Evolutionary conservation across 2,888 invertebrate genomes (phyloP), one percentile per base, ranked within the genome.

Genomic region (Philopedon plagiatum): DNA sequence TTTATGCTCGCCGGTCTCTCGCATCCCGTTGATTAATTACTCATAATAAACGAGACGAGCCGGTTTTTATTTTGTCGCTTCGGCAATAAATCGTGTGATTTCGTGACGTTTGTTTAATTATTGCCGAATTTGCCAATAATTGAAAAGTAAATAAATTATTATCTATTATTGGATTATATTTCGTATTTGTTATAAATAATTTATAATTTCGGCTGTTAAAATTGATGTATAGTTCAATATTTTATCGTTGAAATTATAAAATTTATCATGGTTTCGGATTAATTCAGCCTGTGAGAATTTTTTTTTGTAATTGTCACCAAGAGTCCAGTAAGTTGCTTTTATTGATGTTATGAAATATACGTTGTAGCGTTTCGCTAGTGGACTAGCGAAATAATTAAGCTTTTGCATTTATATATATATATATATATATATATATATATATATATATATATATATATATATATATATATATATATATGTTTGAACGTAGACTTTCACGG

Each of bases 1-100:
- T 70, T 70, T 70, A 70, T 63, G 70, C 56, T 26, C 19, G 29
- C 21, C 46, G 49, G 58, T 63, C 58, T 39, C 63, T 51, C 70
- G 70, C 26, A 65, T 56, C n/a, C 56, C 69, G 62, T 29, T 71
- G 71, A 71, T 71, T 64, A 71, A 71, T 71, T 60, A 71, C 65
- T 49, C 71, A 57, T 71, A 71, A 71, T 71, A 64, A 71, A 58
- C 64, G 71, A 46, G 60, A 60, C 64, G 37, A 9, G 39, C 51
- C 29, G 64, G 39, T 65, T 65, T 65, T 65, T 71, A 65, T 71
- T 71, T 60, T 56, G 62, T 57, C 63, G 11, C 26, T 37, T 44
- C 58, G 41, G 58, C 41, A 23, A 69, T 69, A 69, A 69, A 69
- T 69, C 62, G 26, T 19, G 11, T 29, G 49, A 62, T 44, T 62